A percentile compares a stretch with the other conserved stretches of the same genome.
Conservation (phyloP, 2,888 invertebrate species). For the Xanthia togata region DNA sequence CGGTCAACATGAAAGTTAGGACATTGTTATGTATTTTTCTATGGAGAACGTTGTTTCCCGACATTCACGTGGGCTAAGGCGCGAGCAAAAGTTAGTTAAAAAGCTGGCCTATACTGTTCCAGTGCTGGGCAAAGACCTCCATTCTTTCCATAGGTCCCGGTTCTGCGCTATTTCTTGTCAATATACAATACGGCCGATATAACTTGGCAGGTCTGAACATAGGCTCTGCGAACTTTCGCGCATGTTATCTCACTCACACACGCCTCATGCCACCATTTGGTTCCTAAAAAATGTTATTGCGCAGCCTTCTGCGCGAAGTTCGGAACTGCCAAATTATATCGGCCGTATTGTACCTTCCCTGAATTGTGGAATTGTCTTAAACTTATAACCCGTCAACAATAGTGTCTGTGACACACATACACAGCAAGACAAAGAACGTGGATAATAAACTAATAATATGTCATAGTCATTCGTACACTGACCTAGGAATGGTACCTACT, state of each 20-base stretch:
- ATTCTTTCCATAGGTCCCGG: background rate
- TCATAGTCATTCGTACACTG: slow-evolving; percentile 51
- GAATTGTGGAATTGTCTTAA: slow-evolving; percentile 15
- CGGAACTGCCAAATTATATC: too few species aligned
- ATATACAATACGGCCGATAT: too few species aligned
- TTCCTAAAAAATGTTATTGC: too few species aligned
- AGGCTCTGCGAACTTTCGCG: too few species aligned
- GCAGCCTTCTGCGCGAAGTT: too few species aligned
- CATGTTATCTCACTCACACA: too few species aligned
- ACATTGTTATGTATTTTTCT: background rate
- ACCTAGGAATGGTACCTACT: slow-evolving; percentile 50
- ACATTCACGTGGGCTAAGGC: background rate
- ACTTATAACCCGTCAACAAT: slow-evolving; percentile 12
- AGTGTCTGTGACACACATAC: slow-evolving; percentile 45
- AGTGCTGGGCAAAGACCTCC: background rate
- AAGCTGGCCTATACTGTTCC: background rate
- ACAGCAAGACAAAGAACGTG: slow-evolving; percentile 47
- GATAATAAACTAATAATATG: slow-evolving; percentile 18
- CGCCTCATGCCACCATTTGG: too few species aligned
- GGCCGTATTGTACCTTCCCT: background rate
- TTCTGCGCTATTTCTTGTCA: background rate
- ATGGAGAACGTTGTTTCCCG: too few species aligned
- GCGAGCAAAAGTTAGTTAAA: background rate
- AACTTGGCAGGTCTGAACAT: too few species aligned
- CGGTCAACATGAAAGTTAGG: background rate